Evolutionary conservation across 92 coral and sea anemone species (phyloP).

Genomic region (Palythoa heliodiscus): DNA sequence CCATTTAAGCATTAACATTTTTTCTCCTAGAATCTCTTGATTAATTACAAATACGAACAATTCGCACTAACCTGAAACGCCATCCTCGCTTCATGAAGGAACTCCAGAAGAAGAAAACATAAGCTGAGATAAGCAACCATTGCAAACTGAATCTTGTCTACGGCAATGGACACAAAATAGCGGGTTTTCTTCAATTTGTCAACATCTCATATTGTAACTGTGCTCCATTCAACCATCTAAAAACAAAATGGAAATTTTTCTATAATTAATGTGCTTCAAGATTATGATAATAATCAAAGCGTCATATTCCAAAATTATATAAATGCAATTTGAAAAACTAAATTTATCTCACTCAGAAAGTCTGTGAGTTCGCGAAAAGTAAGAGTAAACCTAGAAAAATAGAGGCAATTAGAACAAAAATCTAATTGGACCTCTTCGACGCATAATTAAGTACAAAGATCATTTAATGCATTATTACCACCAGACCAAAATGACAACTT

Average conservation of each 20-base stretch:
- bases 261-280: constrained; percentile 6
- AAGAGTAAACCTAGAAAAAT: neutral
- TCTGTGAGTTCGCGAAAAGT: neutral
- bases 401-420: neutral
- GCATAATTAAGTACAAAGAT: too few species aligned
- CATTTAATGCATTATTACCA: too few species aligned
- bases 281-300: neutral
- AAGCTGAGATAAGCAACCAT: constrained; percentile 3
- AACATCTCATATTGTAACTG: neutral
- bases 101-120: neutral
- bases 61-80: too few species aligned
- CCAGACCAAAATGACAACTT: too few species aligned
- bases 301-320: neutral
- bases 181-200: neutral
- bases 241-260: neutral
- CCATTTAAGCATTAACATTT: too few species aligned
- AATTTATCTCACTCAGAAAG: neutral
- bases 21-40: too few species aligned
- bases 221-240: neutral
- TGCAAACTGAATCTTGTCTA: neutral
- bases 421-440: too few species aligned
- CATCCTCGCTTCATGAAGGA: too few species aligned
- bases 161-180: neutral
- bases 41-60: too few species aligned
- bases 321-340: neutral